A percentile compares a stretch with the other conserved stretches of the same genome.
Conservation (phyloP, 2,113 vertebrate species). For the Myodes glareolus region DNA sequence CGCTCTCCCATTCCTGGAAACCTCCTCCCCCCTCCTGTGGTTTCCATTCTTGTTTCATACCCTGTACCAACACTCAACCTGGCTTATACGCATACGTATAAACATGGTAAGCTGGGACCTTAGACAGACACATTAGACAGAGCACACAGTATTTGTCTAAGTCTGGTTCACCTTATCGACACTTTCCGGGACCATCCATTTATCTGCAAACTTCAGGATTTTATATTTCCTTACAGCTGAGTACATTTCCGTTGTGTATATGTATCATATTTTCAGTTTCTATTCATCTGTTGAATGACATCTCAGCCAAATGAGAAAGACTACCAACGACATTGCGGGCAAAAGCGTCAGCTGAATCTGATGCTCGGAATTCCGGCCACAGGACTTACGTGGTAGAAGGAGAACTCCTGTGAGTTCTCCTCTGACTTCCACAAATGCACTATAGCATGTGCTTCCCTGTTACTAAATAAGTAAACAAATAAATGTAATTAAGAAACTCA, state of each 20-base stretch:
- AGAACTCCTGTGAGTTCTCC: not conserved
- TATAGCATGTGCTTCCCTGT: not conserved
- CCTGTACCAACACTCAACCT: not conserved
- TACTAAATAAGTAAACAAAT: not conserved
- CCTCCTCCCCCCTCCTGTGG: not conserved
- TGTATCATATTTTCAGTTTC: not conserved
- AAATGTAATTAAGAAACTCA: not conserved
- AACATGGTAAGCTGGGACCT: not conserved
- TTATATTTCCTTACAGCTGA: not conserved
- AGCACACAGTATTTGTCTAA: not conserved
- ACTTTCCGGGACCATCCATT: not conserved
- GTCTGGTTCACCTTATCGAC: not conserved
- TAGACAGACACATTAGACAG: not conserved
- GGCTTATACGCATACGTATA: not conserved
- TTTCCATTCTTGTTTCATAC: not conserved
- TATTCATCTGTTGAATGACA: not conserved
- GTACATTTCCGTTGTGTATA: not conserved
- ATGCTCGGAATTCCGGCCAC: not conserved
- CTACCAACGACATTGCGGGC: not conserved
- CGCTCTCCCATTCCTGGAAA: not conserved
- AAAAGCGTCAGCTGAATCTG: not conserved
- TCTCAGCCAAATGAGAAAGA: not conserved
- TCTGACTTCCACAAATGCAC: not conserved
- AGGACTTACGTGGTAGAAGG: not conserved
- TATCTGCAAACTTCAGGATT: not conserved